A percentile compares a stretch with the other conserved stretches of the same genome.
Conservation (phyloP, 2,113 vertebrate species). For the Ranitomeya imitator region DNA sequence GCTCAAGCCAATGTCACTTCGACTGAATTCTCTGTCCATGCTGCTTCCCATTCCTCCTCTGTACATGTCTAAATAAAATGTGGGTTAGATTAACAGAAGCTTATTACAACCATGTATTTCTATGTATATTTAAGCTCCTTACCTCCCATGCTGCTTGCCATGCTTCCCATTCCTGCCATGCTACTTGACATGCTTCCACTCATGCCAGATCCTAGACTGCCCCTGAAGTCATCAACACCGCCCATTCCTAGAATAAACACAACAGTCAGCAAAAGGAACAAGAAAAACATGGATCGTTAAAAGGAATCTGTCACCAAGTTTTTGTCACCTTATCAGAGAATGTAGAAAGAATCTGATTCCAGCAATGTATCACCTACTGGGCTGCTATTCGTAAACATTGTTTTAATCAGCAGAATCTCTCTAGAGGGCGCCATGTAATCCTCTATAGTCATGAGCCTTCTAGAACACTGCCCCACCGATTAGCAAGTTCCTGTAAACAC, state of each 20-base stretch:
- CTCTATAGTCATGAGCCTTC: too few relatives aligned
- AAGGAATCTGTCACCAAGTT: too few relatives aligned
- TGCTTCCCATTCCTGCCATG: constrained; percentile 54
- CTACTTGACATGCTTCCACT: constrained; percentile 51
- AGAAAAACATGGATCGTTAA: too few relatives aligned
- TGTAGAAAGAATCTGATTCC: too few relatives aligned
- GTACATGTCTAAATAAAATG: constrained; percentile 76
- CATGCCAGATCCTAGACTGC: constrained; percentile 55
- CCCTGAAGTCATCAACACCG: constrained; percentile 62
- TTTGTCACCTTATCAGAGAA: too few relatives aligned
- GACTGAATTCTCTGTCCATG: constrained; percentile 91
- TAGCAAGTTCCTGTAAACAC: too few relatives aligned
- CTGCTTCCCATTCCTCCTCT: constrained; percentile 87
- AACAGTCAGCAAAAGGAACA: constrained; percentile 42
- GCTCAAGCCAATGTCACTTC: constrained; percentile 87
- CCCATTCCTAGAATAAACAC: constrained; percentile 53
- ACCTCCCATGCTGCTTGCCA: constrained; percentile 60
- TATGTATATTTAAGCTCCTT: constrained; percentile 45
- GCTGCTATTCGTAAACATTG: too few relatives aligned
- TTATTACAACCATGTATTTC: background rate
- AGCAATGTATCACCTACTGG: too few relatives aligned
- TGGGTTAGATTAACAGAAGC: background rate
- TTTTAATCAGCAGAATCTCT: too few relatives aligned
- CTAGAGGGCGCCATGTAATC: too few relatives aligned
- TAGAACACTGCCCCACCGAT: too few relatives aligned